Evolutionary conservation across 1,140 invertebrate genomes (phyloP), one percentile per base, ranked within the genome.

Genomic region (Eurosta solidaginis): DNA sequence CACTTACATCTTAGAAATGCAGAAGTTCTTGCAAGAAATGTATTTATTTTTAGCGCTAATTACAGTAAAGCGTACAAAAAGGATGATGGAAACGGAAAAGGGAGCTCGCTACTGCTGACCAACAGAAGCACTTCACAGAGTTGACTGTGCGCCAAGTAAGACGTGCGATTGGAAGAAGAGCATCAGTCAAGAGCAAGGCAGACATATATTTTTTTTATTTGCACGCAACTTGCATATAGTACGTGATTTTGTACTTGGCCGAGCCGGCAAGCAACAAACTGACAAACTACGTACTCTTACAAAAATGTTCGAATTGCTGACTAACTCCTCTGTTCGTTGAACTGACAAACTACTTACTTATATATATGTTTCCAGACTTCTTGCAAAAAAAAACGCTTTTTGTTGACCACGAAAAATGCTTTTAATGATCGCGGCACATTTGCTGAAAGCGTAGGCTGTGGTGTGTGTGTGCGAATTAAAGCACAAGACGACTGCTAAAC

Each of bases 21-120:
- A 68, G 40, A 20, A 40, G 40, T 33, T 68, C 27, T 33, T 14
- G 3, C 29, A 68, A 12, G n/a, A 68, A 40, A 20, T n/a, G 59
- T n/a, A 68, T 68, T 68, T 68, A 68, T 68, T 68, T 68, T 68
- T 68, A 68, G 36, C 29, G 29, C 59, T 68, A 68, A 68, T 68
- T 68, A 42, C 59, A 40, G n/a, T 68, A 22, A 40, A 68, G n/a
- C 59, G 59, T 68, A 33, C 59, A 27, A 68, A 68, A 36, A 68
- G 10, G 54, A 6, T 33, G 27, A 29, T 17, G 17, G 14, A 40
- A 68, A 1, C 6, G n/a, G n/a, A n/a, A n/a, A n/a, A 40, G 12
- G n/a, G 59, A 10, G 17, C 33, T 59, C 2, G 54, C 59, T 1
- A 36, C 33, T n/a, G 5, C 7, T 22, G 33, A 29, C 40, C 33